These are phyloP conservation scores for Leptestheria dahalacensis DNA, from an alignment of 1,140 invertebrate genomes.

Conservation along the genomic window DNA sequence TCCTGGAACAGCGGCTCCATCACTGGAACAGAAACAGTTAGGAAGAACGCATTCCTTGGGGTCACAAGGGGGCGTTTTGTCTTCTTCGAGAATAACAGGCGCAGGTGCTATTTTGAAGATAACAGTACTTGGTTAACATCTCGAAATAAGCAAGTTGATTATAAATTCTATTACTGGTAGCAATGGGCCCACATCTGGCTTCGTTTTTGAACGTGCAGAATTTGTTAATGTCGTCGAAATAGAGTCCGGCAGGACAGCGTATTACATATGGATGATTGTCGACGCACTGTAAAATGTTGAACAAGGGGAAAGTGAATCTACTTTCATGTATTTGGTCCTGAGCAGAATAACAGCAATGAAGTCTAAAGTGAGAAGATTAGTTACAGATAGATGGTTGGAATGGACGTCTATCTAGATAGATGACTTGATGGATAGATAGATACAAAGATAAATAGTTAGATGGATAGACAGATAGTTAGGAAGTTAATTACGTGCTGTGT, in stretches of 20 bases:
- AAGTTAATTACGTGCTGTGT: no score
- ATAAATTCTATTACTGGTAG: conserved; percentile 45
- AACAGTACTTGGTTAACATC: not conserved
- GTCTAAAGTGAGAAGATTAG: no score
- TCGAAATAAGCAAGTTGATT: not conserved
- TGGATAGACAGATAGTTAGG: no score
- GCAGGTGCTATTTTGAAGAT: conserved; percentile 43
- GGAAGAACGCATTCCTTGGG: conserved; percentile 58
- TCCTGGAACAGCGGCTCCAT: conserved; percentile 73
- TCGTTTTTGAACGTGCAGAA: conserved; percentile 81
- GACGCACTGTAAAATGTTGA: conserved; percentile 51
- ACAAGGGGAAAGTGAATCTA: no score
- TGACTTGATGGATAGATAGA: no score
- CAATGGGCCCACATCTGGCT: conserved; percentile 73
- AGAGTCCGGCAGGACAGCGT: conserved; percentile 71
- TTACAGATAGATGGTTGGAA: no score
- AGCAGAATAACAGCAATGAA: no score
- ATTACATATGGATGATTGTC: conserved; percentile 72
- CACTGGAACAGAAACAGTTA: conserved; percentile 84
- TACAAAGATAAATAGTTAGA: no score
- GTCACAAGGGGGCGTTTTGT: conserved; percentile 63
- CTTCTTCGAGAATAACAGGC: conserved; percentile 52
- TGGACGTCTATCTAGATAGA: no score
- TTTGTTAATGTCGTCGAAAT: conserved; percentile 79
- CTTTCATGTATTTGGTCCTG: no score